Conservation (phyloP, 1,140 invertebrate genomes). For the Drosophila pseudoananassae region DNA sequence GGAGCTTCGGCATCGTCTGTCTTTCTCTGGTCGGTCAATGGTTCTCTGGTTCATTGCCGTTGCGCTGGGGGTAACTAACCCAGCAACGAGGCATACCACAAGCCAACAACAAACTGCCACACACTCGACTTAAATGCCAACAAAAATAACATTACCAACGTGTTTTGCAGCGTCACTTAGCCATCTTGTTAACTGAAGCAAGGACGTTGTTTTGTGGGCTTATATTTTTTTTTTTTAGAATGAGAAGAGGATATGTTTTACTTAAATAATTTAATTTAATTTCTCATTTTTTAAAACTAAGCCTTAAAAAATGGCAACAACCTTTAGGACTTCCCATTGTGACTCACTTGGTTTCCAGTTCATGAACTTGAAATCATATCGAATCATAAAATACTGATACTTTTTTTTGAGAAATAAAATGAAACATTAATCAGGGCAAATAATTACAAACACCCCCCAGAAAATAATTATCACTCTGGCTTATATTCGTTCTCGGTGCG, state of each 20-base stretch:
- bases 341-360: slow-evolving; percentile 10
- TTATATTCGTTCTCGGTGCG: slow-evolving; percentile 53
- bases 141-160: slow-evolving; percentile 25
- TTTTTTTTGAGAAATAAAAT: slow-evolving; percentile 4
- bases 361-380: slow-evolving; percentile 7
- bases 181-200: slow-evolving; percentile 68
- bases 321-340: slow-evolving; percentile 36
- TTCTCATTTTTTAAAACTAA: not conserved
- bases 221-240: too few species aligned
- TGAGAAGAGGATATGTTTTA: too few species aligned
- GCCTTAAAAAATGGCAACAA: slow-evolving; percentile 22
- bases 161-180: slow-evolving; percentile 69
- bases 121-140: slow-evolving; percentile 7
- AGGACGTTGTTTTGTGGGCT: slow-evolving; percentile 52
- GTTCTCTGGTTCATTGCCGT: slow-evolving; percentile 84
- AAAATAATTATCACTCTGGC: slow-evolving; percentile 31
- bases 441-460: not conserved
- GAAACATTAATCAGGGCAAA: slow-evolving; percentile 31
- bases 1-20: slow-evolving; percentile 36
- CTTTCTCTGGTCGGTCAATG: slow-evolving; percentile 80
- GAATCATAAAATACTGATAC: slow-evolving; percentile 2
- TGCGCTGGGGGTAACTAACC: slow-evolving; percentile 83
- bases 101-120: slow-evolving; percentile 22
- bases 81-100: slow-evolving; percentile 61
- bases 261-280: not conserved